Evolutionary conservation across 2,888 invertebrate species (phyloP).

Genomic region (Conchocele bisecta): DNA sequence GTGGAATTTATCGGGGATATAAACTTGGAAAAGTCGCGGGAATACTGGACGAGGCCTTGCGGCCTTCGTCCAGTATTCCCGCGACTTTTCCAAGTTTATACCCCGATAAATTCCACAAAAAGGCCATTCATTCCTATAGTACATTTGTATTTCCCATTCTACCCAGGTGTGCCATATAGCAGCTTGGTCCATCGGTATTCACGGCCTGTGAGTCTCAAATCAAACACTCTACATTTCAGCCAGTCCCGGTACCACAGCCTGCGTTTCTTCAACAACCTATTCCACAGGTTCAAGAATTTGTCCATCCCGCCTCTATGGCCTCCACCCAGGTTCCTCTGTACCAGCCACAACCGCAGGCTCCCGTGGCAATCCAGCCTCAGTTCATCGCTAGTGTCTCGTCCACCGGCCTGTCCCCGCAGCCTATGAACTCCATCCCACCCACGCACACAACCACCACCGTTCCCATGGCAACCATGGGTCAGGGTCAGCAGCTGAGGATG

Average conservation of each 20-base stretch:
- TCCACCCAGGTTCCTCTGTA: slow-evolving; percentile 4
- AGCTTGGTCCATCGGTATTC: too few relatives aligned
- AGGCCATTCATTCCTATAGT: too few relatives aligned
- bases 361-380: slow-evolving; percentile 20
- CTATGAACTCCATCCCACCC: slow-evolving; percentile 61
- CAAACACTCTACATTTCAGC: too few relatives aligned
- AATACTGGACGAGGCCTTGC: too few relatives aligned
- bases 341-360: neutral
- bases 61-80: too few relatives aligned
- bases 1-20: too few relatives aligned
- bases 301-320: neutral
- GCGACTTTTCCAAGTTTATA: too few relatives aligned
- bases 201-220: too few relatives aligned
- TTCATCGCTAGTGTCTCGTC: slow-evolving; percentile 44
- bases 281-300: slow-evolving; percentile 3
- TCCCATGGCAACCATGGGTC: slow-evolving; percentile 42
- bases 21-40: too few relatives aligned
- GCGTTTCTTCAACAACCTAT: neutral
- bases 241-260: neutral
- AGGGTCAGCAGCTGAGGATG: slow-evolving; percentile 25
- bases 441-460: slow-evolving; percentile 46
- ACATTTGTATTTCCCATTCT: too few relatives aligned
- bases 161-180: too few relatives aligned
- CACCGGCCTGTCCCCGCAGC: slow-evolving; percentile 49
- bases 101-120: too few relatives aligned